Evolutionary conservation across 37 sponge, comb jelly and placozoan genomes (phyloP), one percentile per base, ranked within the genome.

Genomic region (Aphrocallistes beatrix): DNA sequence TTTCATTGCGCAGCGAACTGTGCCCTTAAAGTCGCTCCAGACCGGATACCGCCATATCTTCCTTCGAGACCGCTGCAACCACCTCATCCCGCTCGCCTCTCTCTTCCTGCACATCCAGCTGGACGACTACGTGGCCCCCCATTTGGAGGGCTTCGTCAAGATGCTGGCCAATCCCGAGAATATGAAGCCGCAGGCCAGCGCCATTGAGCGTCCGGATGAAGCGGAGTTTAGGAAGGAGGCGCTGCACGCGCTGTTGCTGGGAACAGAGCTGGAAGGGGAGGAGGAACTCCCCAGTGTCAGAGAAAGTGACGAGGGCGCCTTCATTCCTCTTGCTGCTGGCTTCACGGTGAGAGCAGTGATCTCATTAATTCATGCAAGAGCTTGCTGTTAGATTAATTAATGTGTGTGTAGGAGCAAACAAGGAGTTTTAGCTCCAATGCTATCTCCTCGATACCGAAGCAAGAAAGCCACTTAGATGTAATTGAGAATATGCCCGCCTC

Each of bases 31-130:
- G n/a, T 82, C 87, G 38, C 83, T 97, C 37, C 45, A 92, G 32
- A 88, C 91, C 19, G 96, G 99, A 0, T 97, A 91, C 87, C 83
- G 95, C n/a, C 91, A 93, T 85, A 89, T 97, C 36, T 50, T 51
- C 25, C 89, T 97, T 50, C 69, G 95, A 39, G 96, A 97, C 87
- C 89, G 92, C 50, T 89, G 88, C 90, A 92, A 90, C 84, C 83
- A 91, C 34, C 94, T 94, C 17, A 85, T 97, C 1, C 89, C 89
- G 21, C 51, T 93, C 51, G 88, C 93, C 36, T 87, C 88, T 30
- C 83, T 97, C 37, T 97, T 97, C 60, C 92, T 94, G 0, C 88
- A 87, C 38, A 90, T 97, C 83, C 90, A 87, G 50, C 85, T 95
- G 10, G 90, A 92, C 45, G 92, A 92, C 47, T 97, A 93, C 85